Base-by-base conservation (phyloP, 2,888 invertebrate species). In the Trissoscelio sp. region DNA sequence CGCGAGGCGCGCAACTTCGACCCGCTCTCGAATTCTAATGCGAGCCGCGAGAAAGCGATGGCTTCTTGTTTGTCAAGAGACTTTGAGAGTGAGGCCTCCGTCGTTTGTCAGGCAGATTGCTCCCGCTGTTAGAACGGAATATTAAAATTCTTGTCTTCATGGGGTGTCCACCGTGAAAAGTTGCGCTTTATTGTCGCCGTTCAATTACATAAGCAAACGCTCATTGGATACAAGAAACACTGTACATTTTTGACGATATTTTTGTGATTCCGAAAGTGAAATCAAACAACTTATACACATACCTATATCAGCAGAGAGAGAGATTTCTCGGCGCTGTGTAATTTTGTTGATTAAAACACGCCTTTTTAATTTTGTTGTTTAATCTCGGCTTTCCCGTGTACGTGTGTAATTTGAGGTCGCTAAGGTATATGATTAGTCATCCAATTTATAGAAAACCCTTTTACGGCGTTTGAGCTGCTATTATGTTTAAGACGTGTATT, bases 51-150 rank as follows among this genome's bases (percentile, higher is more conserved):
- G 85, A 86, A 86, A 87, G 84, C 86, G 85, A 88, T 86, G 86
- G 87, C 84, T 88, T 74, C 67, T 87, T 87, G 88, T 89, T 89
- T 89, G 89, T 89, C 89, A 85, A 85, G 88, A 81, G 85, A 85
- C 88, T 88, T 88, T 88, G 88, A 82, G 86, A 79, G 82, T 81
- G 83, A 84, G 86, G 84, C 85, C 83, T 75, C 86, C 9, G 22
- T 66, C 87, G 88, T 89, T 88, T 88, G 88, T 89, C 89, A 88
- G 85, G 86, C 79, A 88, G 87, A 88, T 88, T 87, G 85, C 86
- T 77, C 85, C 83, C 78, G 79, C 72, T 79, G 70, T 80, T 85
- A 80, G 82, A 77, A 78, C 79, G 34, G 83, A 87, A 88, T 89
- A 89, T 88, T 88, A 88, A 89, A 89, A 88, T 89, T 88, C 87